Evolutionary conservation across 2,113 vertebrate genomes (phyloP).

Genomic region (Gymnocephalus cernua): DNA sequence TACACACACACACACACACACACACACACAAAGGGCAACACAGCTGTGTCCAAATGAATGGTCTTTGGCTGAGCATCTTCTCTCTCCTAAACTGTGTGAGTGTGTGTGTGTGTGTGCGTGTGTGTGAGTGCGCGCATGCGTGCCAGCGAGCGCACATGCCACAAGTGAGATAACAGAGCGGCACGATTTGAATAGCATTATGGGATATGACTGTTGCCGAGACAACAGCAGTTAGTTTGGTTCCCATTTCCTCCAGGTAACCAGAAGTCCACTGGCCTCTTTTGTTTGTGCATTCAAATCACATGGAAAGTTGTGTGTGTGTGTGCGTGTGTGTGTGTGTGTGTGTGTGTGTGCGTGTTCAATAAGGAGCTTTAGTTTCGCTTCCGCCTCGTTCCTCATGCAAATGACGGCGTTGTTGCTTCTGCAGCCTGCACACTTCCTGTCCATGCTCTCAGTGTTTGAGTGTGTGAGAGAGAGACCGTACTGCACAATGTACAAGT

Average conservation of each 20-base stretch:
- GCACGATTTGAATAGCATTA: slow-evolving; percentile 69
- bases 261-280: slow-evolving; percentile 57
- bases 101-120: slow-evolving; percentile 9
- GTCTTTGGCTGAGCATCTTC: slow-evolving; percentile 18
- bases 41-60: slow-evolving; percentile 52
- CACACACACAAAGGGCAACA: slow-evolving; percentile 24
- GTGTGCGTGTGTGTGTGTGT: slow-evolving; percentile 44
- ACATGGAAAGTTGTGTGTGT: slow-evolving; percentile 63
- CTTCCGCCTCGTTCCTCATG: slow-evolving; percentile 69
- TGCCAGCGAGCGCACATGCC: slow-evolving; percentile 1
- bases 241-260: slow-evolving; percentile 68
- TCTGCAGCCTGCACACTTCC: slow-evolving; percentile 74
- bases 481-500: neutral
- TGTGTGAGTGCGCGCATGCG: slow-evolving; percentile 13
- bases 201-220: slow-evolving; percentile 61
- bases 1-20: slow-evolving; percentile 11
- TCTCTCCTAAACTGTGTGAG: neutral
- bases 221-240: slow-evolving; percentile 66
- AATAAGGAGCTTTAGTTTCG: slow-evolving; percentile 60
- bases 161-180: slow-evolving; percentile 68
- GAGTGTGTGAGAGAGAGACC: neutral
- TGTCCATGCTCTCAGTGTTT: slow-evolving; percentile 31
- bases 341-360: slow-evolving; percentile 11
- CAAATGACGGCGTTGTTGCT: slow-evolving; percentile 62
- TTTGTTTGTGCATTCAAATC: slow-evolving; percentile 75